These are phyloP conservation scores for Macroramphosus scolopax DNA, from an alignment of 2,797 vertebrate species.

Conservation along the genomic window DNA sequence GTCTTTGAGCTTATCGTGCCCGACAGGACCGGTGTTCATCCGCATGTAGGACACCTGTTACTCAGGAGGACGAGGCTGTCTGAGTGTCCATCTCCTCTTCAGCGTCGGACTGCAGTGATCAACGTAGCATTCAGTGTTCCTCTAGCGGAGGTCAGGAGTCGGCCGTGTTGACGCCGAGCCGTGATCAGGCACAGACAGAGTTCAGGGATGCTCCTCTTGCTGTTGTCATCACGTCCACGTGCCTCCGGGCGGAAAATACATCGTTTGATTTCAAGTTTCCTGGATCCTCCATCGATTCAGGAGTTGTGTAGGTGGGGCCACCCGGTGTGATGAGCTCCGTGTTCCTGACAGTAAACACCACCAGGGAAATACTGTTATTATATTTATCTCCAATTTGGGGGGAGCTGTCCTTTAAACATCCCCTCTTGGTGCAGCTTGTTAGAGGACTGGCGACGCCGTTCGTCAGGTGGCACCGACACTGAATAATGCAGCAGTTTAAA, in stretches of 20 bases:
- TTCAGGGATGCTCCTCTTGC: conserved; percentile 23
- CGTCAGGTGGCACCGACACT: too few relatives aligned
- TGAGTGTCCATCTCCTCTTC: neutral
- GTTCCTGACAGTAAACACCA: neutral
- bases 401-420: neutral
- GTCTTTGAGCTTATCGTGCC: too few relatives aligned
- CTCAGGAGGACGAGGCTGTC: conserved; percentile 23
- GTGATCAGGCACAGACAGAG: conserved; percentile 6
- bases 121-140: neutral
- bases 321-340: too few relatives aligned
- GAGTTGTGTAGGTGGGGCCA: conserved; percentile 6
- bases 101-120: conserved; percentile 1
- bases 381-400: neutral
- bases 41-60: conserved; percentile 29
- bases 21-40: too few relatives aligned
- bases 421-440: too few relatives aligned
- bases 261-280: conserved; percentile 4
- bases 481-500: neutral
- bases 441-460: too few relatives aligned
- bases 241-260: neutral
- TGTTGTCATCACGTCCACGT: conserved; percentile 6
- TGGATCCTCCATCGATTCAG: conserved; percentile 5
- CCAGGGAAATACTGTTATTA: neutral
- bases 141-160: conserved; percentile 18
- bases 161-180: conserved; percentile 1